Conservation (phyloP, 2,113 vertebrate species). For the Micronisus gabar region DNA sequence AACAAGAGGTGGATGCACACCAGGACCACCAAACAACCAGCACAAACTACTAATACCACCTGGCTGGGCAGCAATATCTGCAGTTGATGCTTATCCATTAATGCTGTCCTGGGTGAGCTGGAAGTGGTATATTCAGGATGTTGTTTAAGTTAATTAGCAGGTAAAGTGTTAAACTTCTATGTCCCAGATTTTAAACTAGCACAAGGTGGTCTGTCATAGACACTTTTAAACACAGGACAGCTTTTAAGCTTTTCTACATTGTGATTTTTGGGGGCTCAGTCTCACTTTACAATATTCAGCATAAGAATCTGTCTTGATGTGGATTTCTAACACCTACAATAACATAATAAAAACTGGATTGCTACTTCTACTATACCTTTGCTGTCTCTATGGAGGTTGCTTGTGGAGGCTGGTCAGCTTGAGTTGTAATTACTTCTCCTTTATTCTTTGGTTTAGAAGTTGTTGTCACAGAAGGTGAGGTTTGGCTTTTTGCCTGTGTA, state of each 20-base stretch:
- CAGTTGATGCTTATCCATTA: background rate
- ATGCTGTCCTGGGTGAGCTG: background rate
- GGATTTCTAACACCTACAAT: background rate
- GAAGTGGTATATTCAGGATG: background rate
- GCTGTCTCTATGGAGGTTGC: background rate
- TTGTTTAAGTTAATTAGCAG: background rate
- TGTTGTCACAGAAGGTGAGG: background rate
- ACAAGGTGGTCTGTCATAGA: background rate
- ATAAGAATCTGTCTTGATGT: background rate
- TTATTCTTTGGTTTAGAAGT: background rate
- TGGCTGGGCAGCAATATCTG: too few species aligned
- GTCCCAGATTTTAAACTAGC: background rate
- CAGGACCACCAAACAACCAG: background rate
- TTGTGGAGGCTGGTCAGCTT: background rate
- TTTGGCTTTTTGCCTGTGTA: constrained; percentile 47
- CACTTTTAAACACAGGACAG: background rate
- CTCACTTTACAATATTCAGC: background rate
- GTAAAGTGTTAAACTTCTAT: background rate
- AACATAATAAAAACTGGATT: background rate
- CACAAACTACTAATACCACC: background rate
- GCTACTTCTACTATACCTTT: constrained; percentile 43
- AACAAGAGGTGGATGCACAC: background rate
- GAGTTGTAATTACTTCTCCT: constrained; percentile 17
- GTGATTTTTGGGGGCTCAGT: background rate
- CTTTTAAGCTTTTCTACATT: background rate